Percentiles rank a stretch among this genome's conserved stretches.
These are phyloP conservation scores for Eulimnadia texana DNA, from an alignment of 1,140 invertebrate species.

Conservation along the genomic window DNA sequence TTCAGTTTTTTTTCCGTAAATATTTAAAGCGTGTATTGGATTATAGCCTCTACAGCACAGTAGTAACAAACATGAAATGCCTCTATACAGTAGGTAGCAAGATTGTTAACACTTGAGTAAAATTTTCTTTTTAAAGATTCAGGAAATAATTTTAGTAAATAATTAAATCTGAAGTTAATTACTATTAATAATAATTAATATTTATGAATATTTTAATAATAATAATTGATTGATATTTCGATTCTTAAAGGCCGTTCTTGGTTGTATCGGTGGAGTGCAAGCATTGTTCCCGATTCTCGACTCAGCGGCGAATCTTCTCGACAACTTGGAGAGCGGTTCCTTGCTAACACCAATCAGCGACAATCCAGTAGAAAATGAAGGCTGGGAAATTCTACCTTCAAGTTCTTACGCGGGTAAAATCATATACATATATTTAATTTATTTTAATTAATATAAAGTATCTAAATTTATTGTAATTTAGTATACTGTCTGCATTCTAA, in stretches of 20 bases:
- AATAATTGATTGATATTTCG: conserved; percentile 8
- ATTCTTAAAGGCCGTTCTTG: conserved; percentile 35
- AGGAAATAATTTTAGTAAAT: no score
- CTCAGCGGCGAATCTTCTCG: conserved; percentile 24
- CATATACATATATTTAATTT: conserved; percentile 10
- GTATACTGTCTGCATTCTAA: no score
- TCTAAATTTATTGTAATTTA: no score
- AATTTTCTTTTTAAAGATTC: no score
- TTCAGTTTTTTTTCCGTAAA: background rate
- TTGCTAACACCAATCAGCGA: conserved; percentile 13
- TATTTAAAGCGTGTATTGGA: background rate
- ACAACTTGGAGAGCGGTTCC: conserved; percentile 17
- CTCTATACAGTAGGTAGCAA: no score
- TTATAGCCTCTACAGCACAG: no score
- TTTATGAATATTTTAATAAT: no score
- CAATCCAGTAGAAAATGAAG: conserved; percentile 29
- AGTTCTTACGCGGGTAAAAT: conserved; percentile 34
- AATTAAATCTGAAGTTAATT: no score
- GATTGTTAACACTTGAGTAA: no score
- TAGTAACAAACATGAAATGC: no score
- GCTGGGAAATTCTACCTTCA: conserved; percentile 40
- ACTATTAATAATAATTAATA: no score
- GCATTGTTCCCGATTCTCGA: conserved; percentile 44
- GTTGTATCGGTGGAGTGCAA: conserved; percentile 42
- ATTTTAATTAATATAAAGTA: background rate